Evolutionary conservation across 2,888 invertebrate species (phyloP).

Genomic region (Kuschelorhynchus macadamiae): DNA sequence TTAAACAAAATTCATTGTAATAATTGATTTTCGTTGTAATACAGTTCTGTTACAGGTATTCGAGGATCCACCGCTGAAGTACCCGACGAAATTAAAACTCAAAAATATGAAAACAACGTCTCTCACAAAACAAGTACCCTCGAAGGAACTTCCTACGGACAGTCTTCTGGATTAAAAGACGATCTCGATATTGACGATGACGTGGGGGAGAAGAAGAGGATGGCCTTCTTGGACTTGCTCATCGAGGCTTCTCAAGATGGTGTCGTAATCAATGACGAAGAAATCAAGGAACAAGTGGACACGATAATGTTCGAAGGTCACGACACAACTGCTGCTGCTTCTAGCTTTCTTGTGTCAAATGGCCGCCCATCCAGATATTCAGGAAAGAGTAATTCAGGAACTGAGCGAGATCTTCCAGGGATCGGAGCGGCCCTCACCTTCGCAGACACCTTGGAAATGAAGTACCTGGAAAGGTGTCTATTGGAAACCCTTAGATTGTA

Average conservation of each 20-base stretch:
- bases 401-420: too few relatives aligned
- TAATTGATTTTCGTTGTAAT: too few relatives aligned
- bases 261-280: constrained; percentile 80
- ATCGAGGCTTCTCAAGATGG: constrained; percentile 87
- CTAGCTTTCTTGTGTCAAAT: constrained; percentile 83
- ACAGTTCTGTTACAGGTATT: constrained; percentile 70
- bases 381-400: constrained; percentile 83
- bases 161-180: constrained; percentile 75
- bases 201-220: constrained; percentile 84
- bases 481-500: too few relatives aligned
- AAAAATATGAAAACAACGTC: too few relatives aligned
- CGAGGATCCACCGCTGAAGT: too few relatives aligned
- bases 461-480: too few relatives aligned
- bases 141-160: too few relatives aligned
- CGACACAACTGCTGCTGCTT: constrained; percentile 88
- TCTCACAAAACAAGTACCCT: too few relatives aligned
- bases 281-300: constrained; percentile 88
- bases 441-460: too few relatives aligned
- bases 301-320: too few relatives aligned
- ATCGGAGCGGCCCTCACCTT: constrained; percentile 83
- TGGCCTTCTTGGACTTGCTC: constrained; percentile 91
- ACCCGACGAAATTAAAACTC: too few relatives aligned
- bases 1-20: too few relatives aligned
- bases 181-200: constrained; percentile 85
- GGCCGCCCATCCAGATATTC: constrained; percentile 85